Conservation (phyloP, 2,888 invertebrate species). For the Euphydryas editha region DNA sequence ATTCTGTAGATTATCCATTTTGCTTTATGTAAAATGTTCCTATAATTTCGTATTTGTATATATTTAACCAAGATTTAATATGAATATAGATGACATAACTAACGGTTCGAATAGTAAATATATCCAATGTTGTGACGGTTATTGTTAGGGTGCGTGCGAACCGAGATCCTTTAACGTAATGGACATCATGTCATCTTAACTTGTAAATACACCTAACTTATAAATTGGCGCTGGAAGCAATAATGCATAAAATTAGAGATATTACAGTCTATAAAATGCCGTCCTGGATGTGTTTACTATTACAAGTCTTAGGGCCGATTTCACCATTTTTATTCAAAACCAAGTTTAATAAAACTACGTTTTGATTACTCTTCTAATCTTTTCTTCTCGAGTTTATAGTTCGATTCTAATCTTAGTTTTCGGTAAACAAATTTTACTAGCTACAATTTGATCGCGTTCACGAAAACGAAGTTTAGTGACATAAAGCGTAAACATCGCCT, state of each 20-base stretch:
- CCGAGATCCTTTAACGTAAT: slow-evolving; percentile 20
- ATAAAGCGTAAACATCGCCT: too few relatives aligned
- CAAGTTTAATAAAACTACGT: too few relatives aligned
- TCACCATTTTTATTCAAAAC: too few relatives aligned
- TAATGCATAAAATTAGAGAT: slow-evolving; percentile 36
- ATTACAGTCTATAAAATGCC: slow-evolving; percentile 5
- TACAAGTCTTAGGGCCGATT: too few relatives aligned
- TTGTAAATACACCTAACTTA: slow-evolving; percentile 32
- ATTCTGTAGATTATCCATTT: not conserved
- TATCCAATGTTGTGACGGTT: slow-evolving; percentile 43
- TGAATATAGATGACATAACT: slow-evolving; percentile 35
- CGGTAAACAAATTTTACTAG: too few relatives aligned
- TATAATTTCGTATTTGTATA: slow-evolving; percentile 34
- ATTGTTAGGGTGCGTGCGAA: slow-evolving; percentile 42
- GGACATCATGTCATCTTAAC: slow-evolving; percentile 37
- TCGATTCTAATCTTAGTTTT: too few relatives aligned
- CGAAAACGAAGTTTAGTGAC: too few relatives aligned
- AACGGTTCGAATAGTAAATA: slow-evolving; percentile 36
- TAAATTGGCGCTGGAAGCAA: slow-evolving; percentile 44
- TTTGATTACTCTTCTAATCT: too few relatives aligned
- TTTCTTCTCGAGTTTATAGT: too few relatives aligned
- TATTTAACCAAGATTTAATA: slow-evolving; percentile 40
- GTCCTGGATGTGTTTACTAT: slow-evolving; percentile 3
- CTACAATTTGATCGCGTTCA: too few relatives aligned
- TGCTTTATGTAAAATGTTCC: slow-evolving; percentile 10